A percentile compares a stretch with the other conserved stretches of the same genome.
Evolutionary conservation across 1,140 invertebrate species (phyloP).

Genomic region (Neodiprion fabricii): DNA sequence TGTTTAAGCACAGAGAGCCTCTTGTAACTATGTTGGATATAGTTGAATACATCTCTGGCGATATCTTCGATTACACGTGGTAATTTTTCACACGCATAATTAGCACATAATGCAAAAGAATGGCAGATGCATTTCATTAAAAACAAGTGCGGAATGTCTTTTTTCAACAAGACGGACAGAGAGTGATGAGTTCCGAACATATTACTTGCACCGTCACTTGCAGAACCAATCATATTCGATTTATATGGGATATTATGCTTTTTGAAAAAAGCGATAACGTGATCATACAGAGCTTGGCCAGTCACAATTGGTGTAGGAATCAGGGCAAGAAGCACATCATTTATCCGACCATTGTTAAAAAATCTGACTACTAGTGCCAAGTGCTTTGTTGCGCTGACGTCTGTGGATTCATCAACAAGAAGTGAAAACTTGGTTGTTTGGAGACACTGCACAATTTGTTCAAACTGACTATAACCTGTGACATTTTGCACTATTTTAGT

Average conservation of each 20-base stretch:
- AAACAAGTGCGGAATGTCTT: conserved; percentile 44
- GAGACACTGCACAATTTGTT: conserved; percentile 28
- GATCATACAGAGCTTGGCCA: conserved; percentile 29
- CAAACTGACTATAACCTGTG: conserved; percentile 28
- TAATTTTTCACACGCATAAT: conserved; percentile 31
- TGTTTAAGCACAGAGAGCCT: conserved; percentile 33
- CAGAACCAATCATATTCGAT: conserved; percentile 52
- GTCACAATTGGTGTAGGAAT: conserved; percentile 36
- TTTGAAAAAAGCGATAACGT: conserved; percentile 41
- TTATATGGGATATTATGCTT: conserved; percentile 46
- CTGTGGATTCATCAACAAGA: conserved; percentile 53
- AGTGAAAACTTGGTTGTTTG: conserved; percentile 46
- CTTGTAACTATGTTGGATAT: conserved; percentile 41
- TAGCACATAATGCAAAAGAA: conserved; percentile 44
- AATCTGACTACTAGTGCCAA: conserved; percentile 42
- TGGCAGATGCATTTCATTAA: conserved; percentile 49
- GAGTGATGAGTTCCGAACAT: conserved; percentile 38
- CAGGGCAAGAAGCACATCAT: conserved; percentile 40
- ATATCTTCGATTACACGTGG: background rate
- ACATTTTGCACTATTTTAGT: conserved; percentile 33
- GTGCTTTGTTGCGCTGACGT: conserved; percentile 41
- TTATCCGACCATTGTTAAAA: conserved; percentile 17
- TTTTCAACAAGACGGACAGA: conserved; percentile 36
- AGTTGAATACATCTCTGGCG: conserved; percentile 25
- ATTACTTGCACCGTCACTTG: conserved; percentile 46